Percentiles rank a stretch among this genome's conserved stretches.
Evolutionary conservation across 2,113 vertebrate genomes (phyloP).

Genomic region (Chamaea fasciata): DNA sequence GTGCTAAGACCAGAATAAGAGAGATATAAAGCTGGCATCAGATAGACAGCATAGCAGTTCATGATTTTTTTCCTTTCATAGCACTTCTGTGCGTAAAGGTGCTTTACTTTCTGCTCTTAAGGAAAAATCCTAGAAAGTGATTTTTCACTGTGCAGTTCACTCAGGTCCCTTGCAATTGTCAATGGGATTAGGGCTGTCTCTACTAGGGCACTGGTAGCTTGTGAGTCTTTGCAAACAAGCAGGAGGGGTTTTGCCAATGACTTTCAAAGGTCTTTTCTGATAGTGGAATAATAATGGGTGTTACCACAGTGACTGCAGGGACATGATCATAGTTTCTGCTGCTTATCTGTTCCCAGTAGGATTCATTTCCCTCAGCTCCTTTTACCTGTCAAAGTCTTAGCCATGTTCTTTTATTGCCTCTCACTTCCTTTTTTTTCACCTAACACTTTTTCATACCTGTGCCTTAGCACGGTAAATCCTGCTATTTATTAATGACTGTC

Average conservation of each 20-base stretch:
- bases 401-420: background rate
- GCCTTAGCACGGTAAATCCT: background rate
- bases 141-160: background rate
- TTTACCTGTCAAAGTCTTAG: background rate
- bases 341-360: background rate
- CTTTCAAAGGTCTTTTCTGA: background rate
- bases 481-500: background rate
- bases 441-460: background rate
- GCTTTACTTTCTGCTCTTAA: background rate
- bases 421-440: background rate
- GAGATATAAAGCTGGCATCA: background rate
- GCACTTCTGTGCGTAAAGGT: background rate
- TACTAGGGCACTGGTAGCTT: background rate
- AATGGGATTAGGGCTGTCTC: background rate
- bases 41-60: background rate
- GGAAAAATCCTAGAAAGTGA: background rate
- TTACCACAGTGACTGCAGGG: background rate
- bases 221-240: background rate
- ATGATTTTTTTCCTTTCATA: background rate
- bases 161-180: background rate
- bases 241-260: background rate
- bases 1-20: background rate
- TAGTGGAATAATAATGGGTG: accelerated
- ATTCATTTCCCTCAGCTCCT: background rate
- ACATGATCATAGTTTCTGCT: background rate